These are phyloP conservation scores for Charanyca ferruginea DNA, from an alignment of 2,888 invertebrate genomes.

Conservation along the genomic window DNA sequence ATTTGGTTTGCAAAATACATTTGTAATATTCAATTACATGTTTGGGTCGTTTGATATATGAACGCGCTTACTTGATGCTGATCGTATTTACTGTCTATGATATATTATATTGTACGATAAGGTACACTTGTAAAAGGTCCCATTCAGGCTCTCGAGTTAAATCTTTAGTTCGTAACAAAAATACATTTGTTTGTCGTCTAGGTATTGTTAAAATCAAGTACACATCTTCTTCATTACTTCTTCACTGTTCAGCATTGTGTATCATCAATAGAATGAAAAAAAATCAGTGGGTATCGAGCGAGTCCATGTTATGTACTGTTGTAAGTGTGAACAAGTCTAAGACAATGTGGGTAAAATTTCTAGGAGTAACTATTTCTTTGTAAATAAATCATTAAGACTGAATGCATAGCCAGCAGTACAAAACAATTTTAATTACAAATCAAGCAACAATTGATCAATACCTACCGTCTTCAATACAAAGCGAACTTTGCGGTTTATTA, in stretches of 20 bases:
- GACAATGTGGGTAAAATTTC: too few relatives aligned
- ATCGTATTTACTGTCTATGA: slow-evolving; percentile 30
- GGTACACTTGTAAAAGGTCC: not conserved
- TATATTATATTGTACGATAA: slow-evolving; percentile 7
- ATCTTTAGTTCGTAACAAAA: not conserved
- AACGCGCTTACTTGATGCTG: slow-evolving; percentile 27
- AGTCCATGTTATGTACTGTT: too few relatives aligned
- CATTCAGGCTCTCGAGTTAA: not conserved
- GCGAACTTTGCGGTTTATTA: slow-evolving; percentile 24
- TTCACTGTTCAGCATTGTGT: too few relatives aligned
- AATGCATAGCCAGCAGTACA: slow-evolving; percentile 12
- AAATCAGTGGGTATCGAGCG: too few relatives aligned
- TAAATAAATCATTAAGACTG: slow-evolving; percentile 47
- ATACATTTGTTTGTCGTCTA: too few relatives aligned
- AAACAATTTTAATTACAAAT: slow-evolving; percentile 49
- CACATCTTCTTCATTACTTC: not conserved
- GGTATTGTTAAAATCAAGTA: not conserved
- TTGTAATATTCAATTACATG: slow-evolving; percentile 66
- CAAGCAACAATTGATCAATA: slow-evolving; percentile 42
- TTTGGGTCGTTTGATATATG: slow-evolving; percentile 58
- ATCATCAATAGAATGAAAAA: too few relatives aligned
- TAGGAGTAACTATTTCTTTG: too few relatives aligned
- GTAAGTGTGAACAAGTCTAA: too few relatives aligned
- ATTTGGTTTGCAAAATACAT: slow-evolving; percentile 66
- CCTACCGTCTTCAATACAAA: slow-evolving; percentile 36